Percentiles rank a stretch among this genome's conserved stretches.
Conservation (phyloP, 2,888 invertebrate species). For the Synergus japonicus region DNA sequence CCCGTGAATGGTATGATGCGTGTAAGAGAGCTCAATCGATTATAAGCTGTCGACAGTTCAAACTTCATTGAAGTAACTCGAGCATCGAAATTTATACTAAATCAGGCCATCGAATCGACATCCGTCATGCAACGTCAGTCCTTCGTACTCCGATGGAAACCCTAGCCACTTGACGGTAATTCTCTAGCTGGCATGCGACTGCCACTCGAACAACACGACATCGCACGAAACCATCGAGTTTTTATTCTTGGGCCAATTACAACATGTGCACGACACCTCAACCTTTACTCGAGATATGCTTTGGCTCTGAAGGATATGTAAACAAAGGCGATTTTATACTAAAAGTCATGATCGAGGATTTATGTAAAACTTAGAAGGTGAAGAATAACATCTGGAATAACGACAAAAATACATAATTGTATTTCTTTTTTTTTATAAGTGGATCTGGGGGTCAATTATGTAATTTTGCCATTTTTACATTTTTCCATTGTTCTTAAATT, state of each 20-base stretch:
- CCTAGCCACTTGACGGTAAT: slow-evolving; percentile 72
- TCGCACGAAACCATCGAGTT: slow-evolving; percentile 56
- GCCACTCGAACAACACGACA: slow-evolving; percentile 69
- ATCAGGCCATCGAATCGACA: slow-evolving; percentile 74
- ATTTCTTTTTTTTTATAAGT: too few relatives aligned
- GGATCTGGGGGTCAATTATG: too few relatives aligned
- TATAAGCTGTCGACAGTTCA: slow-evolving; percentile 41
- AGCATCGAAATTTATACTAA: slow-evolving; percentile 68
- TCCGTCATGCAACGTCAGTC: slow-evolving; percentile 70
- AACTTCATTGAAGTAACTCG: slow-evolving; percentile 65
- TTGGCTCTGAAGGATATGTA: background rate
- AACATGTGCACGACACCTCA: slow-evolving; percentile 48
- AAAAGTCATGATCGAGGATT: background rate
- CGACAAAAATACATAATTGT: too few relatives aligned
- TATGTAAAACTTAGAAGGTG: background rate
- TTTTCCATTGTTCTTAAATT: too few relatives aligned
- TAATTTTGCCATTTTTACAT: too few relatives aligned
- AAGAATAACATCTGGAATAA: background rate
- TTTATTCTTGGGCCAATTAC: slow-evolving; percentile 51
- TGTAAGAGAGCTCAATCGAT: slow-evolving; percentile 8
- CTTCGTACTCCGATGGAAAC: slow-evolving; percentile 63
- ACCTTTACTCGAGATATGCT: slow-evolving; percentile 42
- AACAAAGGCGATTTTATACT: background rate
- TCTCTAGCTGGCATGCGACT: slow-evolving; percentile 72
- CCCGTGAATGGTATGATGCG: slow-evolving; percentile 21